Evolutionary conservation across 2,797 vertebrate genomes (phyloP).

Genomic region (Sternarchorhynchus goeldii): DNA sequence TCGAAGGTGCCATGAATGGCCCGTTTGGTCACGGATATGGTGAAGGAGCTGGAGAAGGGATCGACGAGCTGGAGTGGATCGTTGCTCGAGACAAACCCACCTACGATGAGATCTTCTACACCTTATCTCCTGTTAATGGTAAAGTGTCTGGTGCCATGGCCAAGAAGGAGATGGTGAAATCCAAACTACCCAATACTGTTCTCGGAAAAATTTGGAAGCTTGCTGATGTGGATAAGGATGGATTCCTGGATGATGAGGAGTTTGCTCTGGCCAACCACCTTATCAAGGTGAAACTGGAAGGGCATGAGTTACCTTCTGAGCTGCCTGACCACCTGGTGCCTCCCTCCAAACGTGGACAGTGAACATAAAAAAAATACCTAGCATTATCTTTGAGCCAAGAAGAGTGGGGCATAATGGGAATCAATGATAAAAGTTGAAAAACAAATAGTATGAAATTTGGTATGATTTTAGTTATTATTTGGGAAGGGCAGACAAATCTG

Average conservation of each 20-base stretch:
- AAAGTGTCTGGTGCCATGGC: constrained; percentile 78
- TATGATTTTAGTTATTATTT: no score
- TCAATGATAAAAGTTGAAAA: no score
- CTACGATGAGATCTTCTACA: constrained; percentile 83
- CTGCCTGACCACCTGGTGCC: constrained; percentile 76
- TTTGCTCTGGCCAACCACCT: constrained; percentile 81
- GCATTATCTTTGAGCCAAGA: constrained; percentile 36
- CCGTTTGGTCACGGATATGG: constrained; percentile 82
- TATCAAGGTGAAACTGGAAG: constrained; percentile 81
- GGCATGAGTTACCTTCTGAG: constrained; percentile 77
- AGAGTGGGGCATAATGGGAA: no score
- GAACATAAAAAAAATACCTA: neutral
- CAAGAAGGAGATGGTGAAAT: constrained; percentile 83
- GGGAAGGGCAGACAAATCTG: no score
- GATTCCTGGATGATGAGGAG: constrained; percentile 79
- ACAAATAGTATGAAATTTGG: no score
- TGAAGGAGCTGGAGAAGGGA: constrained; percentile 79
- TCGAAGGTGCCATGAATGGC: constrained; percentile 79
- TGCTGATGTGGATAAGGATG: constrained; percentile 78
- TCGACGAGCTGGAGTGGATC: constrained; percentile 80
- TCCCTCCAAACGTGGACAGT: constrained; percentile 72
- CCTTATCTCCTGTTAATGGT: constrained; percentile 74
- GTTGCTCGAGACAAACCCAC: constrained; percentile 80
- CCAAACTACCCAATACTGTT: constrained; percentile 80
- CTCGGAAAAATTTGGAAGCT: constrained; percentile 83